phyloP scores from a whole-genome alignment of 2,113 vertebrate genomes.

The Chinchilla lanigera region DNA sequence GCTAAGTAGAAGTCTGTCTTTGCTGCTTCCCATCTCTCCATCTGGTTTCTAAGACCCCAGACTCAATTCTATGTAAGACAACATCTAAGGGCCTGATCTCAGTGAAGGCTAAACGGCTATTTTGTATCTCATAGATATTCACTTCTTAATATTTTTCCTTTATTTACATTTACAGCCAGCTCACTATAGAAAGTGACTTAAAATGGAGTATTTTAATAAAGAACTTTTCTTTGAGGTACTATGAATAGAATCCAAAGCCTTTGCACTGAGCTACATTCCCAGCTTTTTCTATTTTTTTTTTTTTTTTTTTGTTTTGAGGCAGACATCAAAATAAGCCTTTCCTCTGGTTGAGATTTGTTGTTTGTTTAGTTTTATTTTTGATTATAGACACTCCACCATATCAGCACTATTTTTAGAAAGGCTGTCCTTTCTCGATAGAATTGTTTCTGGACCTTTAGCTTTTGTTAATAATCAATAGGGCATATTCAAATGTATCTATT shows the following conservation, averaged over 20 bases:
- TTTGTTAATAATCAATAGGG: constrained; percentile 17
- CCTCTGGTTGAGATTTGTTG: neutral
- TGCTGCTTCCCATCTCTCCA: neutral
- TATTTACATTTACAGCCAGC: constrained; percentile 35
- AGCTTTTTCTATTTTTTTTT: neutral
- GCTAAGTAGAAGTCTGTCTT: neutral
- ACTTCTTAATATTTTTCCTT: constrained; percentile 51
- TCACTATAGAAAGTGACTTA: constrained; percentile 33
- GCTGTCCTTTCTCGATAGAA: neutral
- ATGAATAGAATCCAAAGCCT: neutral
- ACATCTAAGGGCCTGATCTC: constrained; percentile 46
- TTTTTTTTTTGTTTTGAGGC: neutral
- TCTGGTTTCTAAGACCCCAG: neutral
- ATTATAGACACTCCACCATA: neutral
- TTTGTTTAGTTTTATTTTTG: neutral
- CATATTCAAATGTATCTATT: neutral
- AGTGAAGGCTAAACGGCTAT: constrained; percentile 10
- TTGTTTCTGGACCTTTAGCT: neutral
- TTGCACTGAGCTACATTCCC: neutral
- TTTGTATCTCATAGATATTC: constrained; percentile 31
- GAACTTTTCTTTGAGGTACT: neutral
- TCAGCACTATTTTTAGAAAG: neutral
- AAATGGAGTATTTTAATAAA: constrained; percentile 42
- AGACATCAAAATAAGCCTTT: neutral
- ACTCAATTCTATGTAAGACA: neutral